Evolutionary conservation across 2,797 vertebrate genomes (phyloP), one percentile per base, ranked within the genome.

Genomic region (Huso huso): DNA sequence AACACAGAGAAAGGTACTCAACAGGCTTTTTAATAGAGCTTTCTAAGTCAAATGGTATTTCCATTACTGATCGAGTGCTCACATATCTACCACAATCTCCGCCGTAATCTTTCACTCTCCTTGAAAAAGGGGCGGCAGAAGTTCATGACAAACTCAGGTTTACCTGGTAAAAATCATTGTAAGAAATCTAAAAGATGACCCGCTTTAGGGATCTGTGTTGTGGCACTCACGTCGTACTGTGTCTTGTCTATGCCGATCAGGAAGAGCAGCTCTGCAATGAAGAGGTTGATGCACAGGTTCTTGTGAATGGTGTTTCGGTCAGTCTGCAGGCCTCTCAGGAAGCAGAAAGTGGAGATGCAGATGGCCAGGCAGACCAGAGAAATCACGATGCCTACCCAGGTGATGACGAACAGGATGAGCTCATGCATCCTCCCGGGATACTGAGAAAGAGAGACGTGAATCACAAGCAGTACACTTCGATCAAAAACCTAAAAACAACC

Each of bases 271-370:
- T 97, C 95, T 0, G 94, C 94, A 7, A 97, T 90, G 83, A 98
- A 98, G 77, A 97, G 95, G 81, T 93, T 97, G 88, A 96, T 93
- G 78, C 95, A 98, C 53, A 98, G 91, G 84, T 98, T 96, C 87
- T 96, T 97, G 88, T 97, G 95, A 84, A 97, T 97, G 80, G 95
- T 98, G 86, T 96, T 95, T 65, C 94, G 91, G 84, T 97, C 95
- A 0, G 94, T 94, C 86, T 95, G 95, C 65, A 97, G 88, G 53
- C 95, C 95, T 23, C 94, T 86, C 77, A 98, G 88, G 85, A 95
- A 95, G 88, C 95, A 96, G 85, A 97, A 95, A 59, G 95, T 96
- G 65, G 94, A 96, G 84, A 98, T 95, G 77, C 94, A 95, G 81
- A 96, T 94, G 67, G 94, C 94, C 63, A 98, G 83, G 76, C 95